Evolutionary conservation across 2,888 invertebrate species (phyloP).

Genomic region (Cataglyphis livida): DNA sequence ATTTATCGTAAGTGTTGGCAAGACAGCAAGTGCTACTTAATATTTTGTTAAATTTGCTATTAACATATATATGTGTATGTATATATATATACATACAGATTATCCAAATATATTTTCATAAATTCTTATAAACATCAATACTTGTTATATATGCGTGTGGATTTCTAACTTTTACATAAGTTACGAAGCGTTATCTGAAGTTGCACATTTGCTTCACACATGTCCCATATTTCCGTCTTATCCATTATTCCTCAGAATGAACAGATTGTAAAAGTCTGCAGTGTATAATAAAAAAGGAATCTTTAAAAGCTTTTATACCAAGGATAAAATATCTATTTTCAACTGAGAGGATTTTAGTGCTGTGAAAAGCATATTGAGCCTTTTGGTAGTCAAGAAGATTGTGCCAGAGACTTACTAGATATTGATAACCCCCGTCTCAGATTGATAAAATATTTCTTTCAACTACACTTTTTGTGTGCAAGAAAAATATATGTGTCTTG

Average conservation of each 20-base stretch:
- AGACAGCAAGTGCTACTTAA: neutral
- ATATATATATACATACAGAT: no score
- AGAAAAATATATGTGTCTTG: neutral
- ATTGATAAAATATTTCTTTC: conserved; percentile 9
- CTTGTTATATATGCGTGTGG: no score
- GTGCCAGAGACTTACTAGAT: neutral
- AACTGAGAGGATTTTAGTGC: neutral
- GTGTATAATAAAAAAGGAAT: neutral
- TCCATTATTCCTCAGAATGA: neutral
- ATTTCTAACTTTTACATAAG: no score
- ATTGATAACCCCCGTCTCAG: conserved; percentile 16
- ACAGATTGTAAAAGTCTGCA: neutral
- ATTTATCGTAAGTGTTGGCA: neutral
- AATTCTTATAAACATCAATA: no score
- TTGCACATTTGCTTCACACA: no score
- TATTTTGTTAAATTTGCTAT: conserved; percentile 23
- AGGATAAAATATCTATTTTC: neutral
- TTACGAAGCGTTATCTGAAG: no score
- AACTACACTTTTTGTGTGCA: neutral
- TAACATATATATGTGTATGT: neutral
- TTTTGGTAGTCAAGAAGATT: conserved; percentile 17
- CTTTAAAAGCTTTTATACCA: neutral
- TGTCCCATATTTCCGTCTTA: neutral
- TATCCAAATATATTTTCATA: no score
- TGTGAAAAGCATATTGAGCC: neutral